Base-by-base conservation (phyloP, 1,140 invertebrate genomes). In the Psilanteris sp. region DNA sequence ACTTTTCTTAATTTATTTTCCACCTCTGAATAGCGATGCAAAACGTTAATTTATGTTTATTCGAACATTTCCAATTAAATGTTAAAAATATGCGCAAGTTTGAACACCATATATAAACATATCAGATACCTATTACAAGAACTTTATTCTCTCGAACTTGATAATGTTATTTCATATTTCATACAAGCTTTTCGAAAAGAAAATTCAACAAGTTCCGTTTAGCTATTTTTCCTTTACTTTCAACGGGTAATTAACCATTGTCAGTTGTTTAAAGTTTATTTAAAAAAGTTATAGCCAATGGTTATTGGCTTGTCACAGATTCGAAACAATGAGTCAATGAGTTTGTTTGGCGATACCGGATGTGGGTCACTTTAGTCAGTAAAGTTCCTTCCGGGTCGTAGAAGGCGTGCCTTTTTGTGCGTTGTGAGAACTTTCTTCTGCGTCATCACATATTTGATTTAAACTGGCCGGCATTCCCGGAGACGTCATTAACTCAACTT, bases 311-410 rank as follows among this genome's bases (percentile, higher is more conserved):
- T n/a, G n/a, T n/a, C n/a, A n/a, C n/a, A n/a, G n/a, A n/a, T n/a
- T n/a, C n/a, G n/a, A 5, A 20, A 48, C 32, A 34, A 54, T 34
- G 9, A 59, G 16, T 9, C 24, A 13, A 24, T 14, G 31, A 41
- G 24, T 55, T 18, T 39, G 29, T 32, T 32, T 20, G 29, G 4
- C 15, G 29, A 54, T 41, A 73, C 68, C 71, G 68, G 76, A 85
- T 82, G 80, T 82, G 77, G 83, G 83, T 84, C 82, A 84, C 26
- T 18, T 83, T 76, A 70, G 79, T 82, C 68, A 80, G 52, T 68
- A 64, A 39, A 68, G 78, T 83, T 83, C 80, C 82, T 85, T 85
- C 82, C 84, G 84, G 80, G 79, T 85, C 84, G 70, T 37, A 61
- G 46, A 36, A 39, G 61, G 34, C 64, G 73, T 72, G 67, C 77